These are phyloP conservation scores for Balaenoptera acutorostrata DNA, from an alignment of 2,113 vertebrate species.

Conservation along the genomic window DNA sequence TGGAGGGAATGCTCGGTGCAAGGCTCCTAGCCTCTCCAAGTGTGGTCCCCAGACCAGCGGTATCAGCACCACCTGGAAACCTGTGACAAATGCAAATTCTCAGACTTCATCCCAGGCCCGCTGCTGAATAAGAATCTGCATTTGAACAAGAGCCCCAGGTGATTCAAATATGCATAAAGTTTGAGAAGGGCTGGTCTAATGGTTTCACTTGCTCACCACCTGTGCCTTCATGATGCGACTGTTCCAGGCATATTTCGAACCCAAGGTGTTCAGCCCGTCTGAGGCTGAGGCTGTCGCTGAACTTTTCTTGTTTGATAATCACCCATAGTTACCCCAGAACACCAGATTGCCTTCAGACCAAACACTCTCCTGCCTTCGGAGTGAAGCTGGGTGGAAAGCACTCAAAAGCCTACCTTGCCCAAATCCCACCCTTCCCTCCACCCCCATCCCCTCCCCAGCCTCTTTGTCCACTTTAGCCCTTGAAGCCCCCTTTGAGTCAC, in stretches of 20 bases:
- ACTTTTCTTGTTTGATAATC: neutral
- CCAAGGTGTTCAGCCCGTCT: neutral
- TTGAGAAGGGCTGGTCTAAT: neutral
- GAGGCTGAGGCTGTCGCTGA: neutral
- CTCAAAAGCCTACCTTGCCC: neutral
- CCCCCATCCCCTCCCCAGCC: no score
- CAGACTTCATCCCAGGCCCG: neutral
- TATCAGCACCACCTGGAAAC: neutral
- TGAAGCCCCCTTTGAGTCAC: neutral
- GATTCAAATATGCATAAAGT: neutral
- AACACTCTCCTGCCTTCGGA: neutral
- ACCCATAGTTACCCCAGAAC: neutral
- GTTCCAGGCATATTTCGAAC: neutral
- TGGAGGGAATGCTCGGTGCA: fast-evolving
- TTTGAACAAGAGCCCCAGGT: neutral
- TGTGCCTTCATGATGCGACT: neutral
- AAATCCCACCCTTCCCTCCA: neutral
- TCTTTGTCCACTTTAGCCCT: neutral
- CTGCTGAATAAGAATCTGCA: neutral
- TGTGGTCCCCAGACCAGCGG: neutral
- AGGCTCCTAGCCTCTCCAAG: neutral
- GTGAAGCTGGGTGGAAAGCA: neutral
- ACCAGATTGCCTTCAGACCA: neutral
- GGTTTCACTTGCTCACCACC: neutral
- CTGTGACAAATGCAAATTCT: neutral